Percentiles rank a stretch among this genome's conserved stretches.
These are phyloP conservation scores for Rutpela maculata DNA, from an alignment of 2,888 invertebrate species.

Conservation along the genomic window DNA sequence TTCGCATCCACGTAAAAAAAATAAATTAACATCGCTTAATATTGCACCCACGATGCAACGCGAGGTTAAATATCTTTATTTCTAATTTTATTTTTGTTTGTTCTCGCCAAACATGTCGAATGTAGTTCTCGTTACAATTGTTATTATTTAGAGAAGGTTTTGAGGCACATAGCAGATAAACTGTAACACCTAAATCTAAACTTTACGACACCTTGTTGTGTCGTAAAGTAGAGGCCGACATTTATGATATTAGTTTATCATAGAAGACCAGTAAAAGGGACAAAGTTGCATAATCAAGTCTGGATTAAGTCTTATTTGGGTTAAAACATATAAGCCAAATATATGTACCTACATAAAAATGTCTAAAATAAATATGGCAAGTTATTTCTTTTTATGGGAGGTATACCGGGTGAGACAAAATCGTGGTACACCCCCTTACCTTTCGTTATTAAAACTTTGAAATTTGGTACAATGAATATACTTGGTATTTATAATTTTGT, in stretches of 20 bases:
- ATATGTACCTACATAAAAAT: too few relatives aligned
- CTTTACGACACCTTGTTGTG: not conserved
- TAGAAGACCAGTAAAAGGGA: not conserved
- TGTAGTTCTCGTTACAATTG: not conserved
- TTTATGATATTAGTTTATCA: conserved; percentile 2
- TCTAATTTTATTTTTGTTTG: not conserved
- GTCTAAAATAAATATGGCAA: too few relatives aligned
- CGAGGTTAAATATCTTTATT: not conserved
- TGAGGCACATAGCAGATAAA: not conserved
- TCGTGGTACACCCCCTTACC: too few relatives aligned
- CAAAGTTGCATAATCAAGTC: not conserved
- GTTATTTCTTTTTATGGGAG: too few relatives aligned
- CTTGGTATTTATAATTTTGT: too few relatives aligned
- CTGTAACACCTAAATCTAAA: not conserved
- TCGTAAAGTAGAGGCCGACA: not conserved
- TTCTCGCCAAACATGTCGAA: not conserved
- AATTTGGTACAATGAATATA: too few relatives aligned
- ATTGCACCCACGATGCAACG: not conserved
- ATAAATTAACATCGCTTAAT: too few relatives aligned
- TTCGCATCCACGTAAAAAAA: too few relatives aligned
- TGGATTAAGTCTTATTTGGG: not conserved
- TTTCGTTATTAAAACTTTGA: too few relatives aligned
- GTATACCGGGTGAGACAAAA: too few relatives aligned
- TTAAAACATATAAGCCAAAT: not conserved
- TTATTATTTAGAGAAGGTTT: conserved; percentile 2